Evolutionary conservation across 2,797 vertebrate genomes (phyloP).

Genomic region (Erpetoichthys calabaricus): DNA sequence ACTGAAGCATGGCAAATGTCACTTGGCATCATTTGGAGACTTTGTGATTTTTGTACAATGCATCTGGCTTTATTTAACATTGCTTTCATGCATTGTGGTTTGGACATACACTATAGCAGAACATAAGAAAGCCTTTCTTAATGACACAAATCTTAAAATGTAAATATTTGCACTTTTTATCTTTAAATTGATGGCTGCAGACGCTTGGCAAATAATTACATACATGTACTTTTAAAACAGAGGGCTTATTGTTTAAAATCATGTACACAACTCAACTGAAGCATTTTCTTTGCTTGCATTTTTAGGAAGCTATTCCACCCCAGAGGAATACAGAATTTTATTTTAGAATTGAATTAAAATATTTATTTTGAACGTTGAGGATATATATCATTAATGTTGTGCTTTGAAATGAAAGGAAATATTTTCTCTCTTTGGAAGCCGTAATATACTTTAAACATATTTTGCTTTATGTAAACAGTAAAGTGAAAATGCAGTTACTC

Average conservation of each 20-base stretch:
- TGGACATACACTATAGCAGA: conserved; percentile 6
- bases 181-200: conserved; percentile 28
- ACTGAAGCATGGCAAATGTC: conserved; percentile 30
- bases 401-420: too few relatives aligned
- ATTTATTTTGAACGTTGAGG: too few relatives aligned
- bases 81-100: conserved; percentile 16
- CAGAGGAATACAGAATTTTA: too few relatives aligned
- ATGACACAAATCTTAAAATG: conserved; percentile 27
- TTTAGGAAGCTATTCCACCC: not conserved
- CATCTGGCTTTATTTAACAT: conserved; percentile 17
- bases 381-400: too few relatives aligned
- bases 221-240: conserved; percentile 19
- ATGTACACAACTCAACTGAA: not conserved
- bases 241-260: conserved; percentile 12
- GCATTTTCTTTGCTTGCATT: not conserved
- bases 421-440: too few relatives aligned
- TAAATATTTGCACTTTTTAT: conserved; percentile 32
- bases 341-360: too few relatives aligned
- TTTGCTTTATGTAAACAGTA: too few relatives aligned
- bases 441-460: too few relatives aligned
- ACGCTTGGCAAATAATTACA: conserved; percentile 22
- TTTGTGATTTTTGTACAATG: conserved; percentile 25
- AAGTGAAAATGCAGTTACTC: too few relatives aligned
- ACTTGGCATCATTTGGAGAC: conserved; percentile 29
- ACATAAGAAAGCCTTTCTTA: conserved; percentile 20